phyloP scores from a whole-genome alignment of 2,888 invertebrate genomes.

The Ophion obscuratus region DNA sequence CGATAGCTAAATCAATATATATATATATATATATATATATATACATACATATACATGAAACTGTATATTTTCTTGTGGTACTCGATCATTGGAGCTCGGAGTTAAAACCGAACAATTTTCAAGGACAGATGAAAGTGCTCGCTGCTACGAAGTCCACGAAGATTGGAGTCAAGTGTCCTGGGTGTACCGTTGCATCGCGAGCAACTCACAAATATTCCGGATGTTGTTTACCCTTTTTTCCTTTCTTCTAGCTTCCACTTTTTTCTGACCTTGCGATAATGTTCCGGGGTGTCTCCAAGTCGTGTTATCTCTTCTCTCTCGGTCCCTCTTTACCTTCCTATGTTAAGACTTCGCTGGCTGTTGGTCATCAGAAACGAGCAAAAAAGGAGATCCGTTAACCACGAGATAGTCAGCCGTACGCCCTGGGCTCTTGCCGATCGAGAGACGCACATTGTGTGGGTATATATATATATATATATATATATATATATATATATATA shows the following conservation, averaged over 20 bases:
- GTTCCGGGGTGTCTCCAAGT: constrained; percentile 67
- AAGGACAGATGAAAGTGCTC: neutral
- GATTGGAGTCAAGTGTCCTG: constrained; percentile 44
- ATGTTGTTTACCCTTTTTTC: constrained; percentile 23
- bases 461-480: neutral
- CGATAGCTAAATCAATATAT: neutral
- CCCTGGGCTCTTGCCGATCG: constrained; percentile 48
- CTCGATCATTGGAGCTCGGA: neutral
- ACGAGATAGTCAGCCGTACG: constrained; percentile 47
- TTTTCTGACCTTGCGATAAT: constrained; percentile 69
- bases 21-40: neutral
- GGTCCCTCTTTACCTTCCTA: constrained; percentile 33
- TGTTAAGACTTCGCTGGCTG: constrained; percentile 45
- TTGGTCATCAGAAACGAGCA: constrained; percentile 65
- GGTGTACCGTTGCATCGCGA: constrained; percentile 52
- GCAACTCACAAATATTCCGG: constrained; percentile 51
- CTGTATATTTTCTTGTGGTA: neutral
- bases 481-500: neutral
- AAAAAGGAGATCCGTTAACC: constrained; percentile 66
- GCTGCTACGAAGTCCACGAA: constrained; percentile 1
- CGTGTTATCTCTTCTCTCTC: constrained; percentile 14
- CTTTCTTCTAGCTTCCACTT: constrained; percentile 45
- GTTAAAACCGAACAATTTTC: neutral
- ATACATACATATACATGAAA: neutral
- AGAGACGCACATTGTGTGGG: constrained; percentile 35